A percentile compares a stretch with the other conserved stretches of the same genome.
Conservation (phyloP, 2,888 invertebrate genomes). For the Lepidochrysops patricia region DNA sequence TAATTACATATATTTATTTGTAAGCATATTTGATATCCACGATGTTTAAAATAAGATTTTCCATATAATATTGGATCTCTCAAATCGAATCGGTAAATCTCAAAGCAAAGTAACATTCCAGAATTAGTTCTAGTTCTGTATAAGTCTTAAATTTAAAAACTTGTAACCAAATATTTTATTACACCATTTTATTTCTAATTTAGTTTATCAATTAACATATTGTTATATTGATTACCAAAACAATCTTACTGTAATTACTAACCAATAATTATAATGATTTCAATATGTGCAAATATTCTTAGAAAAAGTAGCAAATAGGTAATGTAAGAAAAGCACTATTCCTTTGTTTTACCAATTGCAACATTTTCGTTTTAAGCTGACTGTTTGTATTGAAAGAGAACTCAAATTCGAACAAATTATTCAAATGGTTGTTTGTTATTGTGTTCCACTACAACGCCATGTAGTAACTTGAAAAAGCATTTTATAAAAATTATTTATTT, state of each 20-base stretch:
- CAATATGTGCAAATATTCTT: not conserved
- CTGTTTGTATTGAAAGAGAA: too few relatives aligned
- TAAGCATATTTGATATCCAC: constrained; percentile 27
- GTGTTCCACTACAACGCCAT: not conserved
- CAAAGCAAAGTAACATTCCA: constrained; percentile 68
- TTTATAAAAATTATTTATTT: not conserved
- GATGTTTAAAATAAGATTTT: constrained; percentile 13
- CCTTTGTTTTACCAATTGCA: too few relatives aligned
- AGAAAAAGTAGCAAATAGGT: too few relatives aligned
- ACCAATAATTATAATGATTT: not conserved
- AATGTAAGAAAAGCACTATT: too few relatives aligned
- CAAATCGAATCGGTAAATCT: constrained; percentile 46
- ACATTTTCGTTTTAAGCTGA: too few relatives aligned
- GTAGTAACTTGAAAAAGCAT: not conserved
- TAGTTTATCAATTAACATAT: not conserved
- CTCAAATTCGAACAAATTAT: too few relatives aligned
- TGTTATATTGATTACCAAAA: not conserved
- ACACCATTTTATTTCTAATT: not conserved
- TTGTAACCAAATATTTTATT: not conserved
- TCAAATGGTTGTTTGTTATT: too few relatives aligned
- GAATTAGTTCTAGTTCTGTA: constrained; percentile 23
- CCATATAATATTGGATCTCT: constrained; percentile 44
- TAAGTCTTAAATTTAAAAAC: not conserved
- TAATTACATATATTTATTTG: constrained; percentile 37
- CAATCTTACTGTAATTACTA: not conserved